Evolutionary conservation across 2,797 vertebrate genomes (phyloP).

Genomic region (Dryobates pubescens): DNA sequence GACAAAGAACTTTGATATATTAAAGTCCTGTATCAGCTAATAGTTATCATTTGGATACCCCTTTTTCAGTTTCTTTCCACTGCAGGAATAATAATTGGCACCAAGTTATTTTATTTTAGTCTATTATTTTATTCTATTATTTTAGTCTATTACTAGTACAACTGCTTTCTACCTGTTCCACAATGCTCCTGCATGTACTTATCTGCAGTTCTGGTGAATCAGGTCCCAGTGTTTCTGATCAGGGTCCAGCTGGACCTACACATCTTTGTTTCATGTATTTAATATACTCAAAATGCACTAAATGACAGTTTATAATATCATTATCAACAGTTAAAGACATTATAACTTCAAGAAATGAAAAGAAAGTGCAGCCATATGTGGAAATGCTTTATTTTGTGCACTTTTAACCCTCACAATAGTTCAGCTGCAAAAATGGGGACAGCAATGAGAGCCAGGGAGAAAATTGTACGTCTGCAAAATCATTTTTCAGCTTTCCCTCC

Average conservation of each 20-base stretch:
- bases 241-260: constrained; percentile 58
- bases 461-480: constrained; percentile 67
- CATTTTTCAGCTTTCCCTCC: constrained; percentile 58
- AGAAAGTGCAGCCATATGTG: constrained; percentile 84
- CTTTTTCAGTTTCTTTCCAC: neutral
- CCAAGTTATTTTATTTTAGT: neutral
- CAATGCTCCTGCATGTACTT: neutral
- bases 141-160: neutral
- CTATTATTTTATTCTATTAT: neutral
- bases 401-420: constrained; percentile 76
- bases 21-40: neutral
- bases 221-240: constrained; percentile 62
- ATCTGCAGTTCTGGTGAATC: neutral
- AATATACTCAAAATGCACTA: constrained; percentile 78
- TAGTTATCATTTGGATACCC: neutral
- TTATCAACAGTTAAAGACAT: constrained; percentile 85
- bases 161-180: neutral
- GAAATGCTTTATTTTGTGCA: constrained; percentile 78
- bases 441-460: constrained; percentile 16
- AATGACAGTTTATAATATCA: constrained; percentile 85
- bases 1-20: neutral
- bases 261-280: constrained; percentile 76
- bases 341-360: constrained; percentile 81
- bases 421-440: constrained; percentile 43
- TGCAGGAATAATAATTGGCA: neutral